phyloP scores from a whole-genome alignment of 2,888 invertebrate genomes.

The Lasioglossum calceatum region DNA sequence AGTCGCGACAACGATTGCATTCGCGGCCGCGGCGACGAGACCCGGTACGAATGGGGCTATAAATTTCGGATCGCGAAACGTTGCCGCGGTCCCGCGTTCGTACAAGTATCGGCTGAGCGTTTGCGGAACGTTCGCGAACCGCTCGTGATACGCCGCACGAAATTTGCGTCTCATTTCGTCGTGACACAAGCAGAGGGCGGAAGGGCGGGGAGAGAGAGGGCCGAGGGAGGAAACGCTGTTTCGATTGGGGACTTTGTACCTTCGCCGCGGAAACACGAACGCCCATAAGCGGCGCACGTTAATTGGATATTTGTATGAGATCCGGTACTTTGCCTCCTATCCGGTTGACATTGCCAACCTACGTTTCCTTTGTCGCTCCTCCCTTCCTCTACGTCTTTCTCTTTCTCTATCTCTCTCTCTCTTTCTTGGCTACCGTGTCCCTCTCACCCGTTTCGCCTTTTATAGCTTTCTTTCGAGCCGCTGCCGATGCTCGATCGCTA shows the following conservation, averaged over 20 bases:
- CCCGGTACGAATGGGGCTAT: conserved; percentile 61
- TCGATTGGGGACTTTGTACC: conserved; percentile 35
- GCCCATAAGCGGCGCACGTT: conserved; percentile 66
- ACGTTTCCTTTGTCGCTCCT: conserved; percentile 31
- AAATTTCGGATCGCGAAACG: conserved; percentile 61
- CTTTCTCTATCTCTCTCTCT: background rate
- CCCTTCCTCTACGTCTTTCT: background rate
- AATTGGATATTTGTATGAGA: conserved; percentile 81
- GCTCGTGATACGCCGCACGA: conserved; percentile 19
- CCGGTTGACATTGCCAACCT: conserved; percentile 71
- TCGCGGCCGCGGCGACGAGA: conserved; percentile 12
- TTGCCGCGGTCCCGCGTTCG: conserved; percentile 11
- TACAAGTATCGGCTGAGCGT: conserved; percentile 26
- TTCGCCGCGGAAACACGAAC: conserved; percentile 37
- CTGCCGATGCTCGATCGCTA: background rate
- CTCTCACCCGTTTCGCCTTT: conserved; percentile 18
- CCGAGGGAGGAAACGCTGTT: conserved; percentile 10
- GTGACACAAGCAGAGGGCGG: background rate
- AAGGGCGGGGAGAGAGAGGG: background rate
- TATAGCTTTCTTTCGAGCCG: conserved; percentile 8
- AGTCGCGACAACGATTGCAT: conserved; percentile 53
- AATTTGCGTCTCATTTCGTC: conserved; percentile 38
- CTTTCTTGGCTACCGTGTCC: background rate
- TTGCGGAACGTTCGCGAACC: conserved; percentile 8
- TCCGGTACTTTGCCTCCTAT: conserved; percentile 77